These are phyloP conservation scores for Aphidius colemani DNA, from an alignment of 2,888 invertebrate species.

Conservation along the genomic window DNA sequence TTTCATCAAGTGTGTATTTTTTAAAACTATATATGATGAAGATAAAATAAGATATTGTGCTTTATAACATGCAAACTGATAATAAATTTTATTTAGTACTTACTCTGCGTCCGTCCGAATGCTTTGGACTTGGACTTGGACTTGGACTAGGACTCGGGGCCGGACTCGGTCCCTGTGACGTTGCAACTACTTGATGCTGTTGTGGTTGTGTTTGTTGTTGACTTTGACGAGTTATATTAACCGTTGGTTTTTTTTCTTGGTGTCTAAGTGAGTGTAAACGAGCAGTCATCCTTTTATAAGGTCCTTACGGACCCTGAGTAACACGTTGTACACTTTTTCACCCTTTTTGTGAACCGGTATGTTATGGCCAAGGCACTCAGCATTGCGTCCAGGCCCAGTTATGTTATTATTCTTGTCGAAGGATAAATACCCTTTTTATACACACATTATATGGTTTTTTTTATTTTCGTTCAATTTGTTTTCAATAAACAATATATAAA, in stretches of 20 bases:
- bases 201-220: conserved; percentile 37
- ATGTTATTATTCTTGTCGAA: conserved; percentile 17
- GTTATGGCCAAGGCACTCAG: conserved; percentile 48
- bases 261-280: conserved; percentile 58
- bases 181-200: conserved; percentile 31
- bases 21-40: too few relatives aligned
- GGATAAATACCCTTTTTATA: not conserved
- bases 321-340: conserved; percentile 44
- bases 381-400: conserved; percentile 45
- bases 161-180: conserved; percentile 44
- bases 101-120: conserved; percentile 58
- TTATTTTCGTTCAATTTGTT: too few relatives aligned
- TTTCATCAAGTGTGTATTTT: not conserved
- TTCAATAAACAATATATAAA: too few relatives aligned
- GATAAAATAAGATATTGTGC: too few relatives aligned
- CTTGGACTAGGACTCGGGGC: conserved; percentile 54
- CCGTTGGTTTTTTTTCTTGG: conserved; percentile 54
- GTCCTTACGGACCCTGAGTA: conserved; percentile 50
- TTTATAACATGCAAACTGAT: too few relatives aligned
- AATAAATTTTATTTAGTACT: conserved; percentile 34
- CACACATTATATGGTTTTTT: too few relatives aligned
- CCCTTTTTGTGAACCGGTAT: conserved; percentile 46
- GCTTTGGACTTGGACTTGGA: conserved; percentile 56
- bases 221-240: conserved; percentile 37
- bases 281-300: conserved; percentile 57